These are phyloP conservation scores for Trogon surrucura DNA, from an alignment of 2,113 vertebrate species.

Conservation along the genomic window DNA sequence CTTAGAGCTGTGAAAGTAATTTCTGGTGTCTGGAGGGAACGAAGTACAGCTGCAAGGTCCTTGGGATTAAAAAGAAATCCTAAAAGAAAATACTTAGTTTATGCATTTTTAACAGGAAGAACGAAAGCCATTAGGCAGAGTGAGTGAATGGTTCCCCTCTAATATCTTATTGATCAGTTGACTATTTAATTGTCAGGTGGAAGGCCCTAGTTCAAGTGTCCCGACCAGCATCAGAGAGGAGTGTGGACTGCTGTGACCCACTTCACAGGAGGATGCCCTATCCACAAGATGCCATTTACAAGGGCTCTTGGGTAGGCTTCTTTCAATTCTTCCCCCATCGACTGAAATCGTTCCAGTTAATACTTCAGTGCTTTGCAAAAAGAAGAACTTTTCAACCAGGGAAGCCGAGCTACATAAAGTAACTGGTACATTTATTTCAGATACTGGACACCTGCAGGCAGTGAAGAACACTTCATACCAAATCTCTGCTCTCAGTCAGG, in stretches of 20 bases:
- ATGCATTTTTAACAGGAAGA: slow-evolving; percentile 24
- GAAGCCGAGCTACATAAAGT: not conserved
- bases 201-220: not conserved
- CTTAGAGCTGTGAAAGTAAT: not conserved
- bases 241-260: not conserved
- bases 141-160: not conserved
- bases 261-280: not conserved
- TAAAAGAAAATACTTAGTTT: not conserved
- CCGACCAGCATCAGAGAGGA: not conserved
- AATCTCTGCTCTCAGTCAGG: not conserved
- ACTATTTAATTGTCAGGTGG: not conserved
- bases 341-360: not conserved
- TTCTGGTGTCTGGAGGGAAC: not conserved
- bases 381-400: not conserved
- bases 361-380: not conserved
- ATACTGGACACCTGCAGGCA: not conserved
- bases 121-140: not conserved
- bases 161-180: not conserved
- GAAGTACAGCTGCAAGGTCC: not conserved
- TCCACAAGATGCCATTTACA: not conserved
- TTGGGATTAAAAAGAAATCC: not conserved
- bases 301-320: not conserved
- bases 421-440: slow-evolving; percentile 16
- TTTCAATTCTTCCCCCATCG: accelerated
- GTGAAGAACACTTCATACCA: not conserved